A percentile compares a stretch with the other conserved stretches of the same genome.
Conservation (phyloP, 2,113 vertebrate species). For the Cervus canadensis region DNA sequence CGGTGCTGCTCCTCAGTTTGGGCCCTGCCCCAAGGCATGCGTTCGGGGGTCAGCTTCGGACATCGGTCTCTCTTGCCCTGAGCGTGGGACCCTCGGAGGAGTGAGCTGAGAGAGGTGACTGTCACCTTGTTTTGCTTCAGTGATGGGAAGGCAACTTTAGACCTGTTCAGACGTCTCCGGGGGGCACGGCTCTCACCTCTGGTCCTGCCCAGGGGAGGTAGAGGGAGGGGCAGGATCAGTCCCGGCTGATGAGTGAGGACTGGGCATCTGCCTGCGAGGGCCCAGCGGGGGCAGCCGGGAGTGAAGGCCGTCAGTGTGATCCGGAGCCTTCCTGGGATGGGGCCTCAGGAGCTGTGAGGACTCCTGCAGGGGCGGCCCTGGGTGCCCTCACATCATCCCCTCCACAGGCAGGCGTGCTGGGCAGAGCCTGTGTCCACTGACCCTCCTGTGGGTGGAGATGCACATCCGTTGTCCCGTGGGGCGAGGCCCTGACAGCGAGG, state of each 20-base stretch:
- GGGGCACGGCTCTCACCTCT: background rate
- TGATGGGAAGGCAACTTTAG: too few relatives aligned
- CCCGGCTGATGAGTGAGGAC: background rate
- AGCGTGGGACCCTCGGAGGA: background rate
- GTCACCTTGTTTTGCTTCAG: background rate
- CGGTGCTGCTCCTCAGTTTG: background rate
- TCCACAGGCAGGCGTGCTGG: rapidly evolving
- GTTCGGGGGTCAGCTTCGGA: too few relatives aligned
- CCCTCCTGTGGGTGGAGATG: background rate
- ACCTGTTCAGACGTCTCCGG: background rate
- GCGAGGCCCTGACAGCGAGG: background rate
- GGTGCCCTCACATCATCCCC: background rate
- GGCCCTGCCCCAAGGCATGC: background rate
- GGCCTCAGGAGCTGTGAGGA: background rate
- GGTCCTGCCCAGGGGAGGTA: rapidly evolving
- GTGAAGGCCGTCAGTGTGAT: rapidly evolving
- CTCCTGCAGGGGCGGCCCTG: background rate
- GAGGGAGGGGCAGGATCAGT: background rate
- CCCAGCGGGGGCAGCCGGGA: background rate
- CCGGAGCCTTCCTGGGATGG: rapidly evolving
- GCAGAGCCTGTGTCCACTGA: background rate
- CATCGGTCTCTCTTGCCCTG: background rate
- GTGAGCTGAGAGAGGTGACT: too few relatives aligned
- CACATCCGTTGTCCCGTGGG: background rate
- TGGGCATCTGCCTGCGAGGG: rapidly evolving